Evolutionary conservation across 1,140 invertebrate genomes (phyloP).

Genomic region (Trigoniulus corallinus): DNA sequence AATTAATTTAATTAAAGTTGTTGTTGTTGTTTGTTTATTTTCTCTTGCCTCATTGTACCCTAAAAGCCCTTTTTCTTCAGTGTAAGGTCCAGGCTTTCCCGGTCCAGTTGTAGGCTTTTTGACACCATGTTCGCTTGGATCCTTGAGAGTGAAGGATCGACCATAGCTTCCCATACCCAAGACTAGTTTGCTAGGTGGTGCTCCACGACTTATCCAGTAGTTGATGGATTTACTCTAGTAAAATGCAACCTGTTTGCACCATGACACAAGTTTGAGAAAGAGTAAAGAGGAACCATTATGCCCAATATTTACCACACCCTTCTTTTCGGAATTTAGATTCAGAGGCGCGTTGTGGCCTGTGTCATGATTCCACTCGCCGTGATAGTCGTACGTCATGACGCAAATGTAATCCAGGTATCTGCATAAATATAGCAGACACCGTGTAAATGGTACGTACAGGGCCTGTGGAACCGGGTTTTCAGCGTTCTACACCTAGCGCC

Average conservation of each 20-base stretch:
- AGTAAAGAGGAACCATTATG: no score
- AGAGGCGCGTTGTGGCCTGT: conserved; percentile 70
- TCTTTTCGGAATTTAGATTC: conserved; percentile 30
- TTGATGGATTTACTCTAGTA: no score
- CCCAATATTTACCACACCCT: no score
- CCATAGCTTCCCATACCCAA: conserved; percentile 26
- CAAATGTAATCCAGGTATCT: conserved; percentile 67
- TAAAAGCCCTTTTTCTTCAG: conserved; percentile 21
- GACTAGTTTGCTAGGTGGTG: conserved; percentile 21
- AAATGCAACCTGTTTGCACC: no score
- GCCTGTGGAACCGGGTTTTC: no score
- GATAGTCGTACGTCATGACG: conserved; percentile 79
- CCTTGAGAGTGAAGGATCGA: conserved; percentile 20
- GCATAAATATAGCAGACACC: no score
- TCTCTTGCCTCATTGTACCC: conserved; percentile 23
- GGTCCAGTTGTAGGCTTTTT: conserved; percentile 17
- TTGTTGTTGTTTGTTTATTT: neutral
- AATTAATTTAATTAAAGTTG: neutral
- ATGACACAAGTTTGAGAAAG: no score
- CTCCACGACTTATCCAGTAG: conserved; percentile 25
- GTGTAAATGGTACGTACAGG: no score
- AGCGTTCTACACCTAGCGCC: no score
- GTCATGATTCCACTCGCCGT: conserved; percentile 58
- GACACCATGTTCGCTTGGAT: conserved; percentile 16
- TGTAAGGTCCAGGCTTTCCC: conserved; percentile 19